A percentile compares a stretch with the other conserved stretches of the same genome.
Evolutionary conservation across 2,113 vertebrate species (phyloP).

Genomic region (Leptobrachium ailaonicum): DNA sequence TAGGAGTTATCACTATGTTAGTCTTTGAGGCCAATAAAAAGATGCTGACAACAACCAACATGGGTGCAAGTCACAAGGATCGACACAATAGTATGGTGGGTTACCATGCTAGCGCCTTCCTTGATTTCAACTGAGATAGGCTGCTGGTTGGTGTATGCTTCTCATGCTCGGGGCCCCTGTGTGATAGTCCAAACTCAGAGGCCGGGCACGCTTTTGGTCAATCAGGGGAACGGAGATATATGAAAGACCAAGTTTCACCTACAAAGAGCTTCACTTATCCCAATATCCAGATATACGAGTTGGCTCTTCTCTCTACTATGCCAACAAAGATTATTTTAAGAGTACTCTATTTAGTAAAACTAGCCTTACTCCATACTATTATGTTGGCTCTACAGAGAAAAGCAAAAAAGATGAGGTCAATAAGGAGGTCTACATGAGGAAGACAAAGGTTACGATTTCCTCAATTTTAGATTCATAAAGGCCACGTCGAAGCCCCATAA

Average conservation of each 20-base stretch:
- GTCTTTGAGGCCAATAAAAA: conserved; percentile 74
- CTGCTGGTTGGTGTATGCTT: conserved; percentile 73
- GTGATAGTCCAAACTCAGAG: conserved; percentile 76
- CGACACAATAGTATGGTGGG: conserved; percentile 77
- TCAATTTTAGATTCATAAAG: conserved; percentile 5
- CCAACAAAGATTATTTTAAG: conserved; percentile 84
- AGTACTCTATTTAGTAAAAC: conserved; percentile 66
- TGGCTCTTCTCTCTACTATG: conserved; percentile 79
- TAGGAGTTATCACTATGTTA: conserved; percentile 85
- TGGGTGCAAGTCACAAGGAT: conserved; percentile 81
- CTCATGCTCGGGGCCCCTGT: conserved; percentile 76
- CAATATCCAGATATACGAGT: conserved; percentile 77
- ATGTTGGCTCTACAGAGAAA: conserved; percentile 58
- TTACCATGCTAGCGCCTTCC: conserved; percentile 78
- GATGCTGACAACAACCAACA: conserved; percentile 67
- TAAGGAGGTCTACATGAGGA: conserved; percentile 17
- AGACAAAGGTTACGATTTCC: not conserved
- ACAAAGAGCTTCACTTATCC: conserved; percentile 69
- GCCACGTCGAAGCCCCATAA: conserved; percentile 1
- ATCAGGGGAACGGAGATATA: conserved; percentile 69
- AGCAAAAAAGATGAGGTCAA: conserved; percentile 54
- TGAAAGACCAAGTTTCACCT: conserved; percentile 69
- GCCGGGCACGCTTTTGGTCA: conserved; percentile 72
- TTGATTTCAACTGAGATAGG: conserved; percentile 83
- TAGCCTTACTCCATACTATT: conserved; percentile 68